Percentiles rank a stretch among this genome's conserved stretches.
Conservation (phyloP, 2,113 vertebrate species). For the Leiothrix lutea region DNA sequence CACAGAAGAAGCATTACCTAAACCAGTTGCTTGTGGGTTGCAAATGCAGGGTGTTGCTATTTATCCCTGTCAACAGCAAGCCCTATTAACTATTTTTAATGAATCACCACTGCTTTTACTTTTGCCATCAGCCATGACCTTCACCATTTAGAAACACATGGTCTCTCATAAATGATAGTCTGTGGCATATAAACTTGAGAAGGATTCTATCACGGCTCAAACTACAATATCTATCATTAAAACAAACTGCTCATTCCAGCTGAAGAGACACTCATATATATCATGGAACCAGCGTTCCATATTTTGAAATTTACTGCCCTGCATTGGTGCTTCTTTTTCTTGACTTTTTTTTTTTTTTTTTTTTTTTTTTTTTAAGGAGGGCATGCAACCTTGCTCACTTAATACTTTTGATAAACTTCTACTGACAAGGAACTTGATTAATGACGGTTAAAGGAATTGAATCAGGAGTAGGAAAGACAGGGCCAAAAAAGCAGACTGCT, state of each 20-base stretch:
- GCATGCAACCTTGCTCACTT: constrained; percentile 79
- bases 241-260: constrained; percentile 84
- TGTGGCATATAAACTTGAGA: constrained; percentile 74
- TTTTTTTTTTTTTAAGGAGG: constrained; percentile 70
- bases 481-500: constrained; percentile 81
- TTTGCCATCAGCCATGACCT: constrained; percentile 84
- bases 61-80: constrained; percentile 73
- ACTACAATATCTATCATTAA: constrained; percentile 85
- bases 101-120: constrained; percentile 82
- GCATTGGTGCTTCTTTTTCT: constrained; percentile 49
- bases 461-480: constrained; percentile 91
- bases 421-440: constrained; percentile 89
- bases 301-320: constrained; percentile 81
- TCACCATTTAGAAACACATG: constrained; percentile 81
- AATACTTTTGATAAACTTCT: constrained; percentile 94
- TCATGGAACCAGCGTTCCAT: constrained; percentile 80
- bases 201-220: constrained; percentile 78
- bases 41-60: constrained; percentile 65
- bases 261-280: constrained; percentile 81
- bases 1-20: constrained; percentile 58
- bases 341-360: not conserved
- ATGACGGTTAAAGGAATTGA: constrained; percentile 93
- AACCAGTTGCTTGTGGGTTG: constrained; percentile 52
- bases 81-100: constrained; percentile 84
- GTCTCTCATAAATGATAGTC: constrained; percentile 79